These are phyloP conservation scores for Nephila pilipes DNA, from an alignment of 1,140 invertebrate genomes.

Conservation along the genomic window DNA sequence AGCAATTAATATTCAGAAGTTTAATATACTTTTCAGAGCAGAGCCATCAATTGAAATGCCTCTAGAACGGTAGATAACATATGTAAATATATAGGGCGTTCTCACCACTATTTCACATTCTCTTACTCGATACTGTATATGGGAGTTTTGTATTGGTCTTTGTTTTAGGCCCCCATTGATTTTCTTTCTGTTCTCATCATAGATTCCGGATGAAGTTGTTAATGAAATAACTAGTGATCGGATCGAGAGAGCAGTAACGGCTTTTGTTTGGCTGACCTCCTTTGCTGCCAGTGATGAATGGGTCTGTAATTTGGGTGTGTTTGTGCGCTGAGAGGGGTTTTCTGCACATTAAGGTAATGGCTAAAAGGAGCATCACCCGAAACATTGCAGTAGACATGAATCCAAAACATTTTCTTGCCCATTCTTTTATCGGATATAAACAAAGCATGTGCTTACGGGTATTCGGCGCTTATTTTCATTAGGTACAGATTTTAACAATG, in stretches of 20 bases:
- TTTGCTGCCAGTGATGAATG: constrained; percentile 47
- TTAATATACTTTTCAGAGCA: no score
- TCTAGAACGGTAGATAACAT: neutral
- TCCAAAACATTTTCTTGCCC: neutral
- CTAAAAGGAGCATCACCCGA: neutral
- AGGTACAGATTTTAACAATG: no score
- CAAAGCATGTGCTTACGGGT: neutral
- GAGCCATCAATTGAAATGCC: no score
- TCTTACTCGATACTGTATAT: neutral
- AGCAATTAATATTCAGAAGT: no score
- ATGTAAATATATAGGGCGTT: neutral
- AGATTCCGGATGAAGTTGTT: constrained; percentile 32
- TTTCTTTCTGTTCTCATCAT: neutral
- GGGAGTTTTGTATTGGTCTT: neutral
- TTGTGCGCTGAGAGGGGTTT: neutral
- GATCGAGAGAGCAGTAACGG: constrained; percentile 6
- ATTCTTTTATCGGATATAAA: neutral
- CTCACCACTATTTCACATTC: neutral
- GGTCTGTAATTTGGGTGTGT: constrained; percentile 55
- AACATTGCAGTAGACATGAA: neutral
- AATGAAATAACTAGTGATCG: constrained; percentile 47
- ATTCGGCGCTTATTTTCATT: no score
- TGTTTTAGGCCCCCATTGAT: neutral
- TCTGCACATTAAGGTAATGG: constrained; percentile 20
- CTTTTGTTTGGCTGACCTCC: constrained; percentile 57